A percentile compares a stretch with the other conserved stretches of the same genome.
Conservation (phyloP, 2,888 invertebrate genomes). For the Cerceris rybyensis region DNA sequence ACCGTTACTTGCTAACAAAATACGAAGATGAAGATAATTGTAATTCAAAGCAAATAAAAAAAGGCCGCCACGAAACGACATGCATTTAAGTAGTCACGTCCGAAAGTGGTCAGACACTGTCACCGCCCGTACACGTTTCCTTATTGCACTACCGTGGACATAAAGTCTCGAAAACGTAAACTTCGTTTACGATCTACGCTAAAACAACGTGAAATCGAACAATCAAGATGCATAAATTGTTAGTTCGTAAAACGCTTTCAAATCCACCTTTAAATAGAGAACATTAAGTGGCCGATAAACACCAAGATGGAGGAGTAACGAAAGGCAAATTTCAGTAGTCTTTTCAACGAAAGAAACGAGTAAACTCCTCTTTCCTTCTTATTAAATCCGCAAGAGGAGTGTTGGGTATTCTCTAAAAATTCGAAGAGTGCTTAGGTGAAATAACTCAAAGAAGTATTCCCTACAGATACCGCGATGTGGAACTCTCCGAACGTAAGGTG, state of each 20-base stretch:
- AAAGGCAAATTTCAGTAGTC: constrained; percentile 18
- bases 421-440: constrained; percentile 13
- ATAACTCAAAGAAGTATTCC: constrained; percentile 3
- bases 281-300: constrained; percentile 22
- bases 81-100: constrained; percentile 34
- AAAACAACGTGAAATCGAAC: background rate
- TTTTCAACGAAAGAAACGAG: no score
- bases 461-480: background rate
- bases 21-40: no score
- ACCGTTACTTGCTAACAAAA: no score
- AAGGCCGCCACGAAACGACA: background rate
- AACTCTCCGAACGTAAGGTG: constrained; percentile 25
- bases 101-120: constrained; percentile 35
- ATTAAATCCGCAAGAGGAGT: constrained; percentile 10
- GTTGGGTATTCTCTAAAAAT: constrained; percentile 11
- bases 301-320: background rate
- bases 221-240: constrained; percentile 9
- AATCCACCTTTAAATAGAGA: background rate
- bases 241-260: constrained; percentile 2
- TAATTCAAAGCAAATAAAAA: no score
- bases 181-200: background rate
- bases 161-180: background rate
- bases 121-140: constrained; percentile 4
- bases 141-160: background rate
- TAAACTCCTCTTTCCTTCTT: no score